Evolutionary conservation across 2,888 invertebrate species (phyloP).

Genomic region (Incurvaria masculella): DNA sequence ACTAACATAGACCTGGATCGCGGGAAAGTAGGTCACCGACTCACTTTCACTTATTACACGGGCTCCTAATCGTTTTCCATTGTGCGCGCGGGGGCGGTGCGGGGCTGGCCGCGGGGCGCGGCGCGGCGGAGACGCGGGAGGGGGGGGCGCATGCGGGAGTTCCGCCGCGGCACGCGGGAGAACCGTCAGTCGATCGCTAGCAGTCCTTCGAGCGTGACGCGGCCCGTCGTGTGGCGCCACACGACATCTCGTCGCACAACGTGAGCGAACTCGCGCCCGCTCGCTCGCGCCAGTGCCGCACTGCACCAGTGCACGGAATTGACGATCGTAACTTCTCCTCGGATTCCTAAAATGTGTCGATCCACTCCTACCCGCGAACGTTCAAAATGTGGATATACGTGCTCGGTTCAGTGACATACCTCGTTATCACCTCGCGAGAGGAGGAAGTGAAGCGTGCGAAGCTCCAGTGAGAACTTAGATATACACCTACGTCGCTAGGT

Average conservation of each 20-base stretch:
- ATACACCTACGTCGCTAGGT: slow-evolving; percentile 18
- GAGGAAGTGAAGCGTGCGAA: slow-evolving; percentile 46
- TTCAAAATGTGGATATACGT: slow-evolving; percentile 2
- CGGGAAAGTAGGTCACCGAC: slow-evolving; percentile 87
- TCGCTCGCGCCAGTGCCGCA: slow-evolving; percentile 20
- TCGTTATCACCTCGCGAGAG: neutral
- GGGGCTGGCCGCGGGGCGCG: slow-evolving; percentile 47
- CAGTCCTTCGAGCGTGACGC: slow-evolving; percentile 40
- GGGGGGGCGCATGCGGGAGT: slow-evolving; percentile 27
- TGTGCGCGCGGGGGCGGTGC: slow-evolving; percentile 56
- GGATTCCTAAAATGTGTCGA: slow-evolving; percentile 23
- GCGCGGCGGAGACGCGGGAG: slow-evolving; percentile 53
- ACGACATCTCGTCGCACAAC: slow-evolving; percentile 4
- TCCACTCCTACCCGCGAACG: neutral
- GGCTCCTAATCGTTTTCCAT: slow-evolving; percentile 71
- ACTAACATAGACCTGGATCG: slow-evolving; percentile 92
- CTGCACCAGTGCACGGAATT: neutral
- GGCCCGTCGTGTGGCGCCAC: slow-evolving; percentile 27
- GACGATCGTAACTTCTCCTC: slow-evolving; percentile 19
- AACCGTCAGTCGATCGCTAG: slow-evolving; percentile 54
- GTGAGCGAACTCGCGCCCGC: slow-evolving; percentile 15
- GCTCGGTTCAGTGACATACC: neutral
- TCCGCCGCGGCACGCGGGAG: slow-evolving; percentile 43
- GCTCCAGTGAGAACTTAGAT: slow-evolving; percentile 52
- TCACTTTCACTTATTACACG: slow-evolving; percentile 89